These are phyloP conservation scores for Ictalurus furcatus DNA, from an alignment of 2,113 vertebrate genomes.

Conservation along the genomic window DNA sequence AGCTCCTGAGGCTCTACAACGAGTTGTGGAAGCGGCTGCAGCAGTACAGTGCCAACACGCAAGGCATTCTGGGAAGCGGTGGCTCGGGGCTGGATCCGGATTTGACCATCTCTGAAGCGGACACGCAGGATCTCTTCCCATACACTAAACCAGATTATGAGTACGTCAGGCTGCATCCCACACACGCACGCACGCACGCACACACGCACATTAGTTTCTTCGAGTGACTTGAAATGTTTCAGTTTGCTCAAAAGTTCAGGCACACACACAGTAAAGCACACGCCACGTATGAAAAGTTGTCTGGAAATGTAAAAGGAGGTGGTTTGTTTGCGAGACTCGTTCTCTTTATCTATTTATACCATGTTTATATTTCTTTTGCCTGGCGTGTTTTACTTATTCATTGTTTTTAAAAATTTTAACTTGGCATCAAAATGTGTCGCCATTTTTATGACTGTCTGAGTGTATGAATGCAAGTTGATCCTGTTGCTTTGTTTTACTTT, in stretches of 20 bases:
- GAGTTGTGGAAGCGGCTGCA: conserved; percentile 96
- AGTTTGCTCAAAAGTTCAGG: neutral
- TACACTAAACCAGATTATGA: conserved; percentile 82
- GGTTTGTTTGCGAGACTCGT: neutral
- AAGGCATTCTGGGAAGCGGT: conserved; percentile 74
- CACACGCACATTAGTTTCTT: neutral
- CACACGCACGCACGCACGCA: too few relatives aligned
- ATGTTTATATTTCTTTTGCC: neutral
- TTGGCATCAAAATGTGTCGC: neutral
- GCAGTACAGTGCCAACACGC: conserved; percentile 86
- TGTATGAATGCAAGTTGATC: neutral
- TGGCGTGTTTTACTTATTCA: neutral
- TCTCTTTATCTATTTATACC: neutral
- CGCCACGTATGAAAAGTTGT: neutral
- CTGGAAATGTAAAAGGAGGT: neutral
- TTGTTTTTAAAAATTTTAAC: neutral
- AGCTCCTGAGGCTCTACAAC: conserved; percentile 90
- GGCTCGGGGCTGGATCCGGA: conserved; percentile 76
- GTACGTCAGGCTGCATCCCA: conserved; percentile 68
- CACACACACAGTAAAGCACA: neutral
- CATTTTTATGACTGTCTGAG: neutral
- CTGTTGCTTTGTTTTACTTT: neutral
- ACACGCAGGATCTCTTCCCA: conserved; percentile 83
- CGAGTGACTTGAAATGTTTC: neutral
- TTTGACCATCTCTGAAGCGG: conserved; percentile 75